Evolutionary conservation across 2,113 vertebrate species (phyloP).

Genomic region (Eclectus roratus): DNA sequence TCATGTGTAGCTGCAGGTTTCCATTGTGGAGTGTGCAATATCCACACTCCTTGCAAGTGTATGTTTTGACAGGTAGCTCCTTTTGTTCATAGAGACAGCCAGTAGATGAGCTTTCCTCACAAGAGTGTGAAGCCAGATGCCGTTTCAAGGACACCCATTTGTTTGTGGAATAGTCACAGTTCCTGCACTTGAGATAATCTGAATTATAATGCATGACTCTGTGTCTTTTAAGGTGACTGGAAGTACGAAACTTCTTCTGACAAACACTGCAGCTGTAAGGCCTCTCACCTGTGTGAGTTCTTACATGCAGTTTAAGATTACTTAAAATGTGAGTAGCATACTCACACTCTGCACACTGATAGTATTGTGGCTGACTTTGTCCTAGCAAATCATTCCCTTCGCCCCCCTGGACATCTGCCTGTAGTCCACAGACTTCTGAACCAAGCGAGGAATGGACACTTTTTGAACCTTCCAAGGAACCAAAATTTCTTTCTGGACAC

Average conservation of each 20-base stretch:
- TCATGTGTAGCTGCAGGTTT: slow-evolving; percentile 42
- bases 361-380: background rate
- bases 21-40: slow-evolving; percentile 8
- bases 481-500: background rate
- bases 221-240: slow-evolving; percentile 59
- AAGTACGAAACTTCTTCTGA: slow-evolving; percentile 51
- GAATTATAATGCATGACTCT: background rate
- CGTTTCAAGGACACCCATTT: slow-evolving; percentile 39
- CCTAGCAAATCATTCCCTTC: background rate
- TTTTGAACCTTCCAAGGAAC: background rate
- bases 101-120: background rate
- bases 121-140: background rate
- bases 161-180: slow-evolving; percentile 22
- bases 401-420: background rate
- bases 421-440: background rate
- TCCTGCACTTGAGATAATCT: background rate
- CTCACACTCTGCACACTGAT: slow-evolving; percentile 27
- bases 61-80: background rate
- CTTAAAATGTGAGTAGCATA: background rate
- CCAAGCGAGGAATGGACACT: background rate
- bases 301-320: slow-evolving; percentile 25
- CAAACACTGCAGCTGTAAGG: slow-evolving; percentile 33
- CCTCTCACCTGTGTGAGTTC: slow-evolving; percentile 56
- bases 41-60: slow-evolving; percentile 41
- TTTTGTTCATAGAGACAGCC: background rate